phyloP scores from a whole-genome alignment of 1,140 invertebrate species.

The Drosophila nigrodunni region DNA sequence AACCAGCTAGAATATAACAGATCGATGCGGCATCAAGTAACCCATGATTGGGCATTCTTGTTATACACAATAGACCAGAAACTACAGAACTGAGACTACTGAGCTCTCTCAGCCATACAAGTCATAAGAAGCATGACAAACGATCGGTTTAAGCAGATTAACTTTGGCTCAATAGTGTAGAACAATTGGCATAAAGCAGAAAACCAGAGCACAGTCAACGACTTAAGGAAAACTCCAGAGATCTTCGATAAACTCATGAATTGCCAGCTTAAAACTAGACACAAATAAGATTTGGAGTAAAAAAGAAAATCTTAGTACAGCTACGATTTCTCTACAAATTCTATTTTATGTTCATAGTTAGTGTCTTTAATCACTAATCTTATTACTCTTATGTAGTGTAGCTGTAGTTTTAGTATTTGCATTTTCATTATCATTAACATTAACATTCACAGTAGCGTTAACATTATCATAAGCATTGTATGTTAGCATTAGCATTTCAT shows the following conservation, averaged over 20 bases:
- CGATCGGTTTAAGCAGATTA: slow-evolving; percentile 44
- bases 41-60: slow-evolving; percentile 37
- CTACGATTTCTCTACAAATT: slow-evolving; percentile 9
- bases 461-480: not conserved
- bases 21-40: slow-evolving; percentile 14
- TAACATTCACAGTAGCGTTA: not conserved
- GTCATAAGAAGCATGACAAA: slow-evolving; percentile 43
- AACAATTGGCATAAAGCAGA: slow-evolving; percentile 18
- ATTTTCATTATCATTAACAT: slow-evolving; percentile 6
- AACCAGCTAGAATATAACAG: slow-evolving; percentile 9
- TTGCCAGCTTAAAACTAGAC: slow-evolving; percentile 27
- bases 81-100: not conserved
- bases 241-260: slow-evolving; percentile 34
- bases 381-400: not conserved
- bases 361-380: not conserved
- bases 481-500: not conserved
- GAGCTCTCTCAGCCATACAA: not conserved
- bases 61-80: slow-evolving; percentile 19
- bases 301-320: not conserved
- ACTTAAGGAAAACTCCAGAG: not conserved
- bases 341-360: not conserved
- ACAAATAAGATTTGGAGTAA: not conserved
- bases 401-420: not conserved
- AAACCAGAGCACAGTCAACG: slow-evolving; percentile 8
- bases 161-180: slow-evolving; percentile 13